Evolutionary conservation across 2,888 invertebrate species (phyloP), one percentile per base, ranked within the genome.

Genomic region (Lycaena phlaeas): DNA sequence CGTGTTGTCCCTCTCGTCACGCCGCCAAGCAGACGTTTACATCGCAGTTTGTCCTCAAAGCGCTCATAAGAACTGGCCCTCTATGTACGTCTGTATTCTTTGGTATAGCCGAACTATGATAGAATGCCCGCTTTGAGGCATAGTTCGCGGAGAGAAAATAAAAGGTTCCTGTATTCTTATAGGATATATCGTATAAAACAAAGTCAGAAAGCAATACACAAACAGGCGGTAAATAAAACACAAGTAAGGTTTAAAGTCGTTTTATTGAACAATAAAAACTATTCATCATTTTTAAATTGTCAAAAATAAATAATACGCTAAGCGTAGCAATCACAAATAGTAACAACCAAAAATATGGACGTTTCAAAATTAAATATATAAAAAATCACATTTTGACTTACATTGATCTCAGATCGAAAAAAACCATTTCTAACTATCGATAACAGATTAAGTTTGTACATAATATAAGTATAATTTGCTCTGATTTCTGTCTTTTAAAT

Each of bases 231-330:
- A n/a, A n/a, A n/a, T n/a, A n/a, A n/a, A n/a, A n/a, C n/a, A n/a
- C n/a, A n/a, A n/a, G n/a, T n/a, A n/a, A n/a, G n/a, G n/a, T n/a
- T 22, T 18, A 11, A 18, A 34, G 12, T 18, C 12, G 22, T 34
- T 27, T 40, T 25, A 43, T 38, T 38, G 22, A 26, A 12, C 28
- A 37, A 41, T 40, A 40, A 40, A 40, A 30, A 14, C 39, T 31
- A 26, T n/a, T n/a, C n/a, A n/a, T n/a, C 1, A 10, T 25, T 30
- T 40, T 15, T 11, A 10, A 22, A 31, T 17, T 31, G 14, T 15
- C 11, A 31, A 22, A 34, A 26, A 12, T 12, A 36, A 36, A 17
- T 22, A 26, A 40, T 40, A 25, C 39, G 39, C 39, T 25, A 40
- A 15, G 39, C 39, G 39, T 40, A 39, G 22, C n/a, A 29, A 11